Base-by-base conservation (phyloP, 2,888 invertebrate species). In the Melieria crassipennis region DNA sequence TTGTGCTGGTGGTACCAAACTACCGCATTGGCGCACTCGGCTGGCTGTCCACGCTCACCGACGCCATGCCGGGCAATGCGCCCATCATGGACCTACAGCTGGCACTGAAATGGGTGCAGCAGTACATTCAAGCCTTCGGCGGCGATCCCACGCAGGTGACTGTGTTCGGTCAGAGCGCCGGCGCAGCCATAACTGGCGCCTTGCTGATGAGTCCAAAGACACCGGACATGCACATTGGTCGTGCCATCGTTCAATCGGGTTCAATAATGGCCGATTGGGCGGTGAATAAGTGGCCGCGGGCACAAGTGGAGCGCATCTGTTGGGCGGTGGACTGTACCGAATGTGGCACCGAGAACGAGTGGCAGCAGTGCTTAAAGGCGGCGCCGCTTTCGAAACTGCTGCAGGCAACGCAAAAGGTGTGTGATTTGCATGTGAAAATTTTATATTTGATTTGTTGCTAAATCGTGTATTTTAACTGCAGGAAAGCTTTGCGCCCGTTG, bases 161-260 rank as follows among this genome's bases (percentile, higher is more conserved):
- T 1, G 82, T 89, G 55, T 87, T 89, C 72, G 89, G 89, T 1
- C 89, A 90, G 78, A 89, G 89, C 73, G 88, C 89, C 1, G 90
- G 90, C 7, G 87, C 86, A 0, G 86, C 83, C 4, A 86, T 89
- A 1, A 86, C 88, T 0, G 87, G 87, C 6, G 81, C 87, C 2
- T 79, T 89, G 67, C 70, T 88, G 55, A 73, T 87, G 11, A 88
- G 88, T 78, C 88, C 88, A 10, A 77, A 82, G 46, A 85, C 86
- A 9, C 70, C 75, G 0, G 42, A 65, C 6, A 74, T 73, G 42
- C 79, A 89, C 64, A 89, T 90, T 76, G 86, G 87, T 64, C 83
- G 87, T 57, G 88, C 85, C 0, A 89, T 90, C 73, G 79, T 88
- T 7, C 88, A 89, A 76, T 90, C 90, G 70, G 90, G 89, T 0